Percentiles rank a stretch among this genome's conserved stretches.
Conservation (phyloP, 2,888 invertebrate genomes). For the Euzophera pinguis region DNA sequence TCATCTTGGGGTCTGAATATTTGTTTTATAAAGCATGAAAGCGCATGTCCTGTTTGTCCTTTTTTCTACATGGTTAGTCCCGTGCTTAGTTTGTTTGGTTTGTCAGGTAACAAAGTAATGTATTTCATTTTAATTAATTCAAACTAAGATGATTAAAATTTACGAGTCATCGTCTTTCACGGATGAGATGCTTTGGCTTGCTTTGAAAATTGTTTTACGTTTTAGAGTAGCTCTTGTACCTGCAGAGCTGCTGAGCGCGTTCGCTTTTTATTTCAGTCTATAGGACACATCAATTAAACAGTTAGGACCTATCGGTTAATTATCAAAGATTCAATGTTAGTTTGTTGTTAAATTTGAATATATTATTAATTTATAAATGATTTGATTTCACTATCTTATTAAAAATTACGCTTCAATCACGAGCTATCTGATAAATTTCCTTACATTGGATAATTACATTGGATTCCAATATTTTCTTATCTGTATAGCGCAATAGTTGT, state of each 20-base stretch:
- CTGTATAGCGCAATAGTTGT: not conserved
- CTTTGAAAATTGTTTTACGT: constrained; percentile 60
- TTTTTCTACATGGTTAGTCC: constrained; percentile 23
- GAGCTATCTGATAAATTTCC: too few relatives aligned
- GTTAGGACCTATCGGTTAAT: too few relatives aligned
- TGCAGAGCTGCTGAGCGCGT: not conserved
- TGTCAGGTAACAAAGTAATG: constrained; percentile 41
- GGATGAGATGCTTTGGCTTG: constrained; percentile 61
- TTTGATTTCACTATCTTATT: too few relatives aligned
- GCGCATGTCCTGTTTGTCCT: constrained; percentile 33
- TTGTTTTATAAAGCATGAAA: constrained; percentile 48
- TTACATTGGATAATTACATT: too few relatives aligned
- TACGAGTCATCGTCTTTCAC: constrained; percentile 53
- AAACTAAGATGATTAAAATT: constrained; percentile 30
- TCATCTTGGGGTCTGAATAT: constrained; percentile 61
- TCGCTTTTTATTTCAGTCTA: too few relatives aligned
- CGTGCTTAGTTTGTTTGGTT: constrained; percentile 47
- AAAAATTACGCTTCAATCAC: too few relatives aligned
- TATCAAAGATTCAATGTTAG: too few relatives aligned
- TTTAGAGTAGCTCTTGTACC: not conserved
- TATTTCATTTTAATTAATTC: constrained; percentile 33
- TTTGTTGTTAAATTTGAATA: too few relatives aligned
- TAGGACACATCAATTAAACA: too few relatives aligned
- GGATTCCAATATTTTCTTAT: too few relatives aligned
- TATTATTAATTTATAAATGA: too few relatives aligned